phyloP scores from a whole-genome alignment of 2,113 vertebrate species.

The Calyptommatus sinebrachiatus region DNA sequence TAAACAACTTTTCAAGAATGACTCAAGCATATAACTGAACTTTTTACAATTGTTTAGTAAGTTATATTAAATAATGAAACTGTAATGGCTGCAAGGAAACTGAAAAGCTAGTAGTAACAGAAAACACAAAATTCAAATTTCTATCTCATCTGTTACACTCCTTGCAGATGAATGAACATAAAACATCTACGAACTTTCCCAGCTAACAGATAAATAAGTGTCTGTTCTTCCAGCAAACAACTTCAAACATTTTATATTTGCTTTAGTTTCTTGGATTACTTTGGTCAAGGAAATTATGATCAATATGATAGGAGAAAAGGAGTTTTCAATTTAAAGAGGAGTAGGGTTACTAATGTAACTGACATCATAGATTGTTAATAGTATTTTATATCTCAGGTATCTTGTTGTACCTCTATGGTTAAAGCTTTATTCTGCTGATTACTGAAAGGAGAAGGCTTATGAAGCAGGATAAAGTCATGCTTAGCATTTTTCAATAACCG shows the following conservation, averaged over 20 bases:
- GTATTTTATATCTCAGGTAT: too few species aligned
- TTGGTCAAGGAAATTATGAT: not conserved
- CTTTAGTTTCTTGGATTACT: not conserved
- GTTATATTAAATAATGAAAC: slow-evolving; percentile 2
- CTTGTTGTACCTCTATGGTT: too few species aligned
- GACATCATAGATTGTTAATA: too few species aligned
- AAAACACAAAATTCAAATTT: not conserved
- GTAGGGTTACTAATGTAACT: too few species aligned
- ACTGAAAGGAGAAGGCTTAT: too few species aligned
- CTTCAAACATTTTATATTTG: not conserved
- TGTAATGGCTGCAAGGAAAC: not conserved
- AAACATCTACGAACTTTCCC: not conserved
- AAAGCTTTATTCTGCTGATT: too few species aligned
- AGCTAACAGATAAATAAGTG: not conserved
- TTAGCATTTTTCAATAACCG: too few species aligned
- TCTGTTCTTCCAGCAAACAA: not conserved
- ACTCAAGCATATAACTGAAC: slow-evolving; percentile 24
- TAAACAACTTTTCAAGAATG: slow-evolving; percentile 26
- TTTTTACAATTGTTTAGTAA: not conserved
- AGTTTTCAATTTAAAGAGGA: not conserved
- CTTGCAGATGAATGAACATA: not conserved
- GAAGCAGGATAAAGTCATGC: too few species aligned
- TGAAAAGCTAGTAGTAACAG: not conserved
- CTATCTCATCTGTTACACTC: not conserved
- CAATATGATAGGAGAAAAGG: not conserved